Percentiles rank a stretch among this genome's conserved stretches.
Conservation (phyloP, 2,113 vertebrate genomes). For the Trogon surrucura region DNA sequence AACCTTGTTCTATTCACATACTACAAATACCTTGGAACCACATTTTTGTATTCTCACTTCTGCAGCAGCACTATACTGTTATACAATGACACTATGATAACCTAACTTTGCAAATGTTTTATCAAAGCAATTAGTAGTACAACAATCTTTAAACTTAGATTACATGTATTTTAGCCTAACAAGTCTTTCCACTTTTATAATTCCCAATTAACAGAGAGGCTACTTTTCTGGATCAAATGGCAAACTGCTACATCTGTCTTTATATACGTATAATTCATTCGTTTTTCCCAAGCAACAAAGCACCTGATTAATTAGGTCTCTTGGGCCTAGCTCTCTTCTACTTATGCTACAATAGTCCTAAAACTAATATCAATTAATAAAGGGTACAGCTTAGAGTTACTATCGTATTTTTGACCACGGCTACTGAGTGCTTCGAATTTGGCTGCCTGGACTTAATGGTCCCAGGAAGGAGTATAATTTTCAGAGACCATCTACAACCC, state of each 20-base stretch:
- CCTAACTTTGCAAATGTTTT: background rate
- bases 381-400: background rate
- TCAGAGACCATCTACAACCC: background rate
- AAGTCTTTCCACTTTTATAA: background rate
- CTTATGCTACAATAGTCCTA: background rate
- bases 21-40: background rate
- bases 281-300: constrained; percentile 28
- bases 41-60: background rate
- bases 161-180: background rate
- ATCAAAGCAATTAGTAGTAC: background rate
- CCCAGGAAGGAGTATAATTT: background rate
- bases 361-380: constrained; percentile 14
- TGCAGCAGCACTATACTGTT: rapidly evolving
- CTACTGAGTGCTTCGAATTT: background rate
- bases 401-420: background rate
- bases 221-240: constrained; percentile 1
- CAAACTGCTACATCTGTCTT: background rate
- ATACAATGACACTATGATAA: background rate
- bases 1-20: background rate
- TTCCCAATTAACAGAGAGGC: background rate
- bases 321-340: background rate
- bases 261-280: background rate
- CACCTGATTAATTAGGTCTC: constrained; percentile 24
- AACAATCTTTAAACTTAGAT: background rate
- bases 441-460: background rate